Conservation (phyloP, 2,797 vertebrate genomes). For the Arctocebus calabarensis region DNA sequence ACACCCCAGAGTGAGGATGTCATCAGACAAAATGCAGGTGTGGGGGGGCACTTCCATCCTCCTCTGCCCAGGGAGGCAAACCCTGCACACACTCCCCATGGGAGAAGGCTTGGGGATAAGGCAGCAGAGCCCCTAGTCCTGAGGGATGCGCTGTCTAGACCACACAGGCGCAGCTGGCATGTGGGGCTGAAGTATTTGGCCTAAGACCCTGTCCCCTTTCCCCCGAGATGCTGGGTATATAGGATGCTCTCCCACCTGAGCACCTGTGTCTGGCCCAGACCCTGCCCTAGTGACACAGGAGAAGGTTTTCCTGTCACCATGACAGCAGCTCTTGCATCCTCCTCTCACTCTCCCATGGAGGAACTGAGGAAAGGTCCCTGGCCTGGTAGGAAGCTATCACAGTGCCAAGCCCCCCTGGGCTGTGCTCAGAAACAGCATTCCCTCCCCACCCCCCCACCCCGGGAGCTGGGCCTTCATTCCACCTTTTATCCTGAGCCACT, state of each 20-base stretch:
- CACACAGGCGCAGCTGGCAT: not conserved
- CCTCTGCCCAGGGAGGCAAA: rapidly evolving
- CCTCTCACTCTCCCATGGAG: not conserved
- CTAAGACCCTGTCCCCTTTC: not conserved
- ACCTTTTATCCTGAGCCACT: not conserved
- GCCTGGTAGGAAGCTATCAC: not conserved
- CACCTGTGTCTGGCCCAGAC: not conserved
- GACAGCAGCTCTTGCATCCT: not conserved
- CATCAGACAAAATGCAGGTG: not conserved
- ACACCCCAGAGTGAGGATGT: not conserved
- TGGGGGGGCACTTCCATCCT: not conserved
- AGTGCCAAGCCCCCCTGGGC: not conserved
- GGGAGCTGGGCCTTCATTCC: not conserved
- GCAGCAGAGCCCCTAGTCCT: not conserved
- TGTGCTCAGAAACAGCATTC: no score
- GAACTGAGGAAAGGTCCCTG: not conserved
- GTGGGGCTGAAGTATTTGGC: not conserved
- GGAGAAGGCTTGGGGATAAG: not conserved
- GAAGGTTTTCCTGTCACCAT: not conserved
- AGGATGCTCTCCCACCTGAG: not conserved
- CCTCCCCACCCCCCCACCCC: not conserved
- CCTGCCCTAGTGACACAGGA: not conserved
- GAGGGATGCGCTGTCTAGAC: not conserved
- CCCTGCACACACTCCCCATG: not conserved
- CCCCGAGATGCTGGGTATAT: rapidly evolving